Percentiles rank a stretch among this genome's conserved stretches.
phyloP scores from a whole-genome alignment of 2,113 vertebrate species.

The Platysteira castanea region DNA sequence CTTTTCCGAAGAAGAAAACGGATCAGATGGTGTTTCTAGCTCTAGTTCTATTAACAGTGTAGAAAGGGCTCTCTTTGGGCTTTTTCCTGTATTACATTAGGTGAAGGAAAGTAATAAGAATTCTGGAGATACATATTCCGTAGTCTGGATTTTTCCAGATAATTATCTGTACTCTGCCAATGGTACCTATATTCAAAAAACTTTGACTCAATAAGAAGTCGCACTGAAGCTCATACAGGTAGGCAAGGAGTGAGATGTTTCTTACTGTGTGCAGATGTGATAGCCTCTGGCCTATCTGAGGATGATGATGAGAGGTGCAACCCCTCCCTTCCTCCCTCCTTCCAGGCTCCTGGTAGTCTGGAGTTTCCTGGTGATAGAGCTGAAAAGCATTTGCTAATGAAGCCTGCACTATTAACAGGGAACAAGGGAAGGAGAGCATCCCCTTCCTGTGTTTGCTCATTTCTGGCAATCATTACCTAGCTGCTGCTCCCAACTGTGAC shows the following conservation, averaged over 20 bases:
- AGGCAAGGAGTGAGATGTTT: background rate
- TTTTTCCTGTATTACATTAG: background rate
- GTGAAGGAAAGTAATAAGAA: background rate
- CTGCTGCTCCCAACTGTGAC: background rate
- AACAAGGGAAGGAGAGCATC: background rate
- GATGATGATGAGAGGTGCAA: background rate
- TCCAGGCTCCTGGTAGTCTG: background rate
- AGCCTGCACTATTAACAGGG: background rate
- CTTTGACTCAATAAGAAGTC: background rate
- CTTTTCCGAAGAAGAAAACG: background rate
- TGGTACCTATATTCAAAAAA: background rate
- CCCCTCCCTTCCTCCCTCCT: background rate
- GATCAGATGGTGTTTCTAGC: background rate
- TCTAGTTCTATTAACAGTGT: background rate
- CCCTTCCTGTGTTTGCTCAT: background rate
- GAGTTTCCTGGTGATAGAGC: slow-evolving; percentile 8
- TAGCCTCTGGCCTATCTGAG: background rate
- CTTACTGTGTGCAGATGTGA: background rate
- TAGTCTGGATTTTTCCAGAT: background rate
- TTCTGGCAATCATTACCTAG: slow-evolving; percentile 21
- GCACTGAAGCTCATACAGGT: background rate
- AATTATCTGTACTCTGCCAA: background rate
- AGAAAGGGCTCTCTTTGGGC: background rate
- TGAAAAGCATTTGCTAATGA: slow-evolving; percentile 7
- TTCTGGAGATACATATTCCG: background rate